Conservation (phyloP, 2,113 vertebrate genomes). For the Passer montanus region DNA sequence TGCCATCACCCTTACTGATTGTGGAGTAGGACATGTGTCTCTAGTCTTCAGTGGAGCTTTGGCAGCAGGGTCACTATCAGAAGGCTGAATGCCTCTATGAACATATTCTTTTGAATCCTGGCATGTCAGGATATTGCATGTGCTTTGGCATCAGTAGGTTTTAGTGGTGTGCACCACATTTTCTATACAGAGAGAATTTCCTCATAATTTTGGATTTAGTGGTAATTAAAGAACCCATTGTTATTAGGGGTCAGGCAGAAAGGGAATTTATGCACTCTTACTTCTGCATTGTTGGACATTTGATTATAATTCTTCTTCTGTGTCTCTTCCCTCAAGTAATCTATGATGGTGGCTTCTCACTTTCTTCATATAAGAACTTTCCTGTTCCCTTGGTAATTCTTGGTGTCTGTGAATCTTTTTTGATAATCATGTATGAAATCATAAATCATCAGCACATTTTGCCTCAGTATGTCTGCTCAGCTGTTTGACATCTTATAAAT, state of each 20-base stretch:
- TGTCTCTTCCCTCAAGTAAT: neutral
- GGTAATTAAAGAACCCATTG: neutral
- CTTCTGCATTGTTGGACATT: neutral
- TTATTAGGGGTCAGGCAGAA: neutral
- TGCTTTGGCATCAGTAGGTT: neutral
- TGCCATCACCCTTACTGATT: neutral
- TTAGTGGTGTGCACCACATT: neutral
- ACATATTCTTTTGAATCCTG: neutral
- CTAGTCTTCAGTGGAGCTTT: neutral
- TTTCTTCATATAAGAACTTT: neutral
- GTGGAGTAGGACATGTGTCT: rapidly evolving
- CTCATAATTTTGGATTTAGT: neutral
- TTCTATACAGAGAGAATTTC: neutral
- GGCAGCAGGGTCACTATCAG: neutral
- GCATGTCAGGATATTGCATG: neutral
- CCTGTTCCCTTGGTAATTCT: neutral
- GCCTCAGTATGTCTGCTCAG: neutral
- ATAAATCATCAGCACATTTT: neutral
- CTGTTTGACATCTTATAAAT: neutral
- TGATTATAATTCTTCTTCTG: neutral
- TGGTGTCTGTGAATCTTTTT: neutral
- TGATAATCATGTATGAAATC: neutral
- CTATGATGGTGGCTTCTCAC: neutral
- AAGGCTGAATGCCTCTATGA: neutral
- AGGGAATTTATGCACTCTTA: neutral